phyloP scores from a whole-genome alignment of 1,140 invertebrate species.

The Scaptomyza pallida region DNA sequence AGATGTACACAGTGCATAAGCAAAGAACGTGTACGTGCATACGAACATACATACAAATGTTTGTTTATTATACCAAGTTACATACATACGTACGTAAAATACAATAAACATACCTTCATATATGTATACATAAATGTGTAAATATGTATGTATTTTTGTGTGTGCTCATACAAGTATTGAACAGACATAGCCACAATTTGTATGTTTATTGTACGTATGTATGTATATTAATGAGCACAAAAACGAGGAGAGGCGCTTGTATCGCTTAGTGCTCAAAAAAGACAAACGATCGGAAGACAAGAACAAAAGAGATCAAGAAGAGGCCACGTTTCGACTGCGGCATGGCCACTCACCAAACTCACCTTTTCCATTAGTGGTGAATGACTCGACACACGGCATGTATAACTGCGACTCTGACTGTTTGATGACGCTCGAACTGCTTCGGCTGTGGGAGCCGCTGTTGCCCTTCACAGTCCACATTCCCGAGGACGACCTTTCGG shows the following conservation, averaged over 20 bases:
- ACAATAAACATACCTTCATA: not conserved
- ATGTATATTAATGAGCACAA: not conserved
- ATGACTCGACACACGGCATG: constrained; percentile 85
- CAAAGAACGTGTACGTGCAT: not conserved
- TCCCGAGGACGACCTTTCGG: constrained; percentile 49
- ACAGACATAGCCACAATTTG: not conserved
- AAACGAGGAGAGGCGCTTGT: constrained; percentile 28
- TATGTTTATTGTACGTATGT: not conserved
- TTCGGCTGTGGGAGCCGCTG: constrained; percentile 23
- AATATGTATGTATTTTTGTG: not conserved
- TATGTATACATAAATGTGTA: not conserved
- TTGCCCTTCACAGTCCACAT: constrained; percentile 44
- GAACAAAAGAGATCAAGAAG: constrained; percentile 18
- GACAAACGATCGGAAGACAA: constrained; percentile 24
- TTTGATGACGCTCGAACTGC: constrained; percentile 70
- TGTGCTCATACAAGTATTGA: not conserved
- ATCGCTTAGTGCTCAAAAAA: constrained; percentile 26
- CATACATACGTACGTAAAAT: constrained; percentile 1
- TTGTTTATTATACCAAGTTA: constrained; percentile 5
- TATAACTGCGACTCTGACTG: constrained; percentile 77
- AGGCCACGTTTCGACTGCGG: constrained; percentile 9
- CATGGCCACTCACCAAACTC: constrained; percentile 65
- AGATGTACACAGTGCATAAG: not conserved
- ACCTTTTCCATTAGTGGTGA: constrained; percentile 91
- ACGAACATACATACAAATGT: not conserved